Percentiles rank a stretch among this genome's conserved stretches.
These are phyloP conservation scores for Morpho achilles DNA, from an alignment of 2,888 invertebrate genomes.

Conservation along the genomic window DNA sequence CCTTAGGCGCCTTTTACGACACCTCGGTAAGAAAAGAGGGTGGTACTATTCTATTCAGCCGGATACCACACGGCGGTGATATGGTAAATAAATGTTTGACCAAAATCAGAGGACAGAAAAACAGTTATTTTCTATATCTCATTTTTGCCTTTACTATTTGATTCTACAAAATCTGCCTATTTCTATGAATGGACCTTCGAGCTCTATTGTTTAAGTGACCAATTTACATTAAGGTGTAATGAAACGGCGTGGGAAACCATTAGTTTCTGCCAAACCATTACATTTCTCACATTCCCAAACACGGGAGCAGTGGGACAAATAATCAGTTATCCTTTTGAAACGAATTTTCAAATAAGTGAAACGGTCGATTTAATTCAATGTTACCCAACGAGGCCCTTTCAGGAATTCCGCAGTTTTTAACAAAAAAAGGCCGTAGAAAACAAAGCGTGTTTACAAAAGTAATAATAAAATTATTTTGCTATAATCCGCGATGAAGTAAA, in stretches of 20 bases:
- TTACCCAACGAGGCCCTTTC: slow-evolving; percentile 29
- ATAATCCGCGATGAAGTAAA: no score
- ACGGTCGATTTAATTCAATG: slow-evolving; percentile 46
- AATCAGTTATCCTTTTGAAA: slow-evolving; percentile 14
- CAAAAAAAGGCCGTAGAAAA: slow-evolving; percentile 31
- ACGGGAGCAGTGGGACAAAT: slow-evolving; percentile 8
- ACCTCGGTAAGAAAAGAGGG: no score
- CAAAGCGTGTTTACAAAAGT: slow-evolving; percentile 45
- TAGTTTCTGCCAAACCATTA: slow-evolving; percentile 10
- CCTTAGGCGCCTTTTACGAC: no score
- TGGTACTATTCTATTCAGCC: no score
- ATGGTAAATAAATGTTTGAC: no score
- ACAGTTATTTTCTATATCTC: no score
- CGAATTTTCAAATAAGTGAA: slow-evolving; percentile 21
- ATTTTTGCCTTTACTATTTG: no score
- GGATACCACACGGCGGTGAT: no score
- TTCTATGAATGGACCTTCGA: no score
- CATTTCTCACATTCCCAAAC: slow-evolving; percentile 1
- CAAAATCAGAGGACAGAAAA: no score
- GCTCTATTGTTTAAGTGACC: not conserved
- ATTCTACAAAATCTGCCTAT: no score
- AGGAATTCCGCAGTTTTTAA: slow-evolving; percentile 23
- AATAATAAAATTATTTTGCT: no score
- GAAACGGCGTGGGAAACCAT: slow-evolving; percentile 1
- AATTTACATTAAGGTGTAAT: not conserved